Conservation (phyloP, 2,888 invertebrate species). For the Acanthosepion pharaonis region DNA sequence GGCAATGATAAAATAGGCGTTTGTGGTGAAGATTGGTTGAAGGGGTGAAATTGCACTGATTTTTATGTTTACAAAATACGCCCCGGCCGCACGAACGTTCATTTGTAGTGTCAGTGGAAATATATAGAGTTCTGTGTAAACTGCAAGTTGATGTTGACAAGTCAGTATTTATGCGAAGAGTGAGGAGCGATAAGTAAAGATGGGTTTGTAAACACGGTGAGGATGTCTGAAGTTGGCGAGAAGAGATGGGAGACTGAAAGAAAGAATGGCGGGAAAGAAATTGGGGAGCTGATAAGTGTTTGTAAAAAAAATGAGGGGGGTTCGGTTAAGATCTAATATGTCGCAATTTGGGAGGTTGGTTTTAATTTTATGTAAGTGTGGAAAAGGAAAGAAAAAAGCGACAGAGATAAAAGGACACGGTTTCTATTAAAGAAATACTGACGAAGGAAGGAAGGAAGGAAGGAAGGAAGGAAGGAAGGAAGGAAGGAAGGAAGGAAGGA, state of each 20-base stretch:
- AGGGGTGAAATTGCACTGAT: background rate
- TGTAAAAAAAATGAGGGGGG: background rate
- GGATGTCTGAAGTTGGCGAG: background rate
- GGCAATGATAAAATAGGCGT: background rate
- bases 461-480: background rate
- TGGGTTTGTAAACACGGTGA: background rate
- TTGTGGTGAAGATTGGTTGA: background rate
- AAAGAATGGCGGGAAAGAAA: background rate
- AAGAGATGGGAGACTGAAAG: background rate
- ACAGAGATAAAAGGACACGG: background rate
- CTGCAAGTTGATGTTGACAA: constrained; percentile 21
- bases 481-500: background rate
- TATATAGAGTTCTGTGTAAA: constrained; percentile 4
- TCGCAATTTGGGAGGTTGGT: background rate
- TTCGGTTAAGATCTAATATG: background rate
- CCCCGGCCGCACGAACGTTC: background rate
- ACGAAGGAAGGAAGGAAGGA: background rate
- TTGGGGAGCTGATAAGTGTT: background rate
- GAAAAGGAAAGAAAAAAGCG: background rate
- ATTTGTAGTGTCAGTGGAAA: constrained; percentile 8
- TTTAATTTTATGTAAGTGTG: background rate
- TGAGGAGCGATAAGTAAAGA: background rate
- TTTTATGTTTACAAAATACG: background rate
- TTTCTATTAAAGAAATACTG: too few species aligned
- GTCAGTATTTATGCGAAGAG: background rate